phyloP scores from a whole-genome alignment of 2,797 vertebrate species.

The Setipinna tenuifilis region DNA sequence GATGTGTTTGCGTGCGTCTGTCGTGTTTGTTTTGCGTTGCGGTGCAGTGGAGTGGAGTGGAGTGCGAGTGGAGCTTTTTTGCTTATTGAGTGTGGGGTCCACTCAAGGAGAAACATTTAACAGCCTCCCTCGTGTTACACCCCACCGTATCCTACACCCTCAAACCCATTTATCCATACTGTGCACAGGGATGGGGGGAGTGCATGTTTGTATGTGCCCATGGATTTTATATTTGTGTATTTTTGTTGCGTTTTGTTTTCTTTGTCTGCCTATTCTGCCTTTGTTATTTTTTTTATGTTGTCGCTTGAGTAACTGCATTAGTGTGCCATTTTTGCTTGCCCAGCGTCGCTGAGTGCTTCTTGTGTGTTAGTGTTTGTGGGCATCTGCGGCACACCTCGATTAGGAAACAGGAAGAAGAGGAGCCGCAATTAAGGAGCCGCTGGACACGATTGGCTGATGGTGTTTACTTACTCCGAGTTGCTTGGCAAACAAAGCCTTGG shows the following conservation, averaged over 20 bases:
- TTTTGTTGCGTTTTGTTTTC: background rate
- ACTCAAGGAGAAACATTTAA: slow-evolving; percentile 22
- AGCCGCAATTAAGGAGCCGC: background rate
- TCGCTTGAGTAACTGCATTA: background rate
- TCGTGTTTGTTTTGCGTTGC: background rate
- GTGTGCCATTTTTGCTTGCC: background rate
- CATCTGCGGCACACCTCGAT: background rate
- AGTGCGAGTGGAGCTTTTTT: background rate
- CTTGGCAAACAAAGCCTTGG: background rate
- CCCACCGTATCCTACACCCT: background rate
- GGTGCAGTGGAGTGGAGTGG: background rate
- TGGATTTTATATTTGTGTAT: background rate
- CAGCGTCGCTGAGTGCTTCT: background rate
- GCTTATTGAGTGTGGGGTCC: background rate
- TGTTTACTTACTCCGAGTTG: background rate
- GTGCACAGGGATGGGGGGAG: background rate
- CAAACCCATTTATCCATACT: background rate
- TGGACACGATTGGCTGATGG: background rate
- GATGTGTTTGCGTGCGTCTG: background rate
- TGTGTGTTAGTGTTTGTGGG: background rate
- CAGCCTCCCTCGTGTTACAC: background rate
- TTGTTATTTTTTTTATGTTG: background rate
- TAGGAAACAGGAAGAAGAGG: background rate
- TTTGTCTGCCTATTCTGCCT: background rate
- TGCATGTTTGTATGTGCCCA: background rate